Base-by-base conservation (phyloP, 2,113 vertebrate genomes). In the Procavia capensis region DNA sequence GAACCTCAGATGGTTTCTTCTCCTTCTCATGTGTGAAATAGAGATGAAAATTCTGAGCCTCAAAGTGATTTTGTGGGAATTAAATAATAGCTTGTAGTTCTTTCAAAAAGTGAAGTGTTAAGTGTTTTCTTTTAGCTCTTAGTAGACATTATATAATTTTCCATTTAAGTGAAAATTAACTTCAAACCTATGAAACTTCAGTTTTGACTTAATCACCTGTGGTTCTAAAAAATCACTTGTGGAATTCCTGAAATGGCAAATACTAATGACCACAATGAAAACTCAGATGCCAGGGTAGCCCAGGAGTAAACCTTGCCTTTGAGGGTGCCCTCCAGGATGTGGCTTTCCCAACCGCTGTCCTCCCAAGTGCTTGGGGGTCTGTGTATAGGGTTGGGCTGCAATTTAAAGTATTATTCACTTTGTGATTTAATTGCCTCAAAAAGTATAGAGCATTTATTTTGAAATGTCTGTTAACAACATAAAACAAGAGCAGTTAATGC, bases 91-190 rank as follows among this genome's bases (percentile, higher is more conserved):
- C 59, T 83, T 87, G 54, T 87, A 97, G 59, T 31, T 41, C 68
- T 96, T 96, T 96, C 85, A 96, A 95, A 95, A 31, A 27, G 29
- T 74, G 41, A 95, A 94, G 82, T 95, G 85, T 63, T 95, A 95
- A 95, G 90, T 85, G 66, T 95, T 86, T 94, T 43, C 47, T 95
- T 92, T 72, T 92, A 92, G 34, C 25, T 63, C 92, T 61, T 81
- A 85, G 95, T 82, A 91, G 54, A 95, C 95, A 54, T 95, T 85
- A 95, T 61, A 83, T 16, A 92, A 88, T 95, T 96, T 92, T 95
- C 70, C n/a, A 86, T 90, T 96, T 96, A 90, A 66, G 88, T 88
- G 88, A 97, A 97, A 97, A 93, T 95, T 94, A 96, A 92, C 87
- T 97, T 93, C 78, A 94, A 92, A 85, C 45, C 19, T 95, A 88